Evolutionary conservation across 2,113 vertebrate genomes (phyloP).

Genomic region (Ceuthmochares aereus): DNA sequence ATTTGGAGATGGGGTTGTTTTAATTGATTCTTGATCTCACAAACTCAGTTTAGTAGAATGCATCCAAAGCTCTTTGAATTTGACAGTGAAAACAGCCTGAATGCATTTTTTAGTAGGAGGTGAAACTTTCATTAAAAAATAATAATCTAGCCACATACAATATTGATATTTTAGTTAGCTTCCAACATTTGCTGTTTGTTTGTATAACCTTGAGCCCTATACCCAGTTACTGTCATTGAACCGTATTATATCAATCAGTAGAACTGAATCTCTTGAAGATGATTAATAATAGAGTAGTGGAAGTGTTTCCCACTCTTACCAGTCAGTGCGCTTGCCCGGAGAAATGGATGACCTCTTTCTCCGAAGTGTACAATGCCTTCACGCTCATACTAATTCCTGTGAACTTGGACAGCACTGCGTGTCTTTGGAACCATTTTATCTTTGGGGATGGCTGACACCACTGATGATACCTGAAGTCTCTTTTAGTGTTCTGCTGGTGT

Average conservation of each 20-base stretch:
- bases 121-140: neutral
- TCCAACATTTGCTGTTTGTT: neutral
- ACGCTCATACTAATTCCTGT: neutral
- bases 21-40: neutral
- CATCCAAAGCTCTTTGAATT: neutral
- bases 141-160: neutral
- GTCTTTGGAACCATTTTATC: neutral
- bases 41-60: neutral
- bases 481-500: neutral
- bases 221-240: neutral
- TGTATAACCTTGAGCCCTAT: neutral
- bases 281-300: neutral
- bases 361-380: neutral
- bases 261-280: neutral
- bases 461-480: neutral
- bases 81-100: neutral
- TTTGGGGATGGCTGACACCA: neutral
- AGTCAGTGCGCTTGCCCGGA: neutral
- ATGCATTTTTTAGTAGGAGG: neutral
- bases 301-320: neutral
- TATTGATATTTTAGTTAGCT: neutral
- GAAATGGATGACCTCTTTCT: neutral
- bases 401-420: neutral
- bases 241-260: neutral
- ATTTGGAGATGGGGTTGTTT: neutral